Conservation (phyloP, 2,113 vertebrate genomes). For the Sceloporus tristichus region DNA sequence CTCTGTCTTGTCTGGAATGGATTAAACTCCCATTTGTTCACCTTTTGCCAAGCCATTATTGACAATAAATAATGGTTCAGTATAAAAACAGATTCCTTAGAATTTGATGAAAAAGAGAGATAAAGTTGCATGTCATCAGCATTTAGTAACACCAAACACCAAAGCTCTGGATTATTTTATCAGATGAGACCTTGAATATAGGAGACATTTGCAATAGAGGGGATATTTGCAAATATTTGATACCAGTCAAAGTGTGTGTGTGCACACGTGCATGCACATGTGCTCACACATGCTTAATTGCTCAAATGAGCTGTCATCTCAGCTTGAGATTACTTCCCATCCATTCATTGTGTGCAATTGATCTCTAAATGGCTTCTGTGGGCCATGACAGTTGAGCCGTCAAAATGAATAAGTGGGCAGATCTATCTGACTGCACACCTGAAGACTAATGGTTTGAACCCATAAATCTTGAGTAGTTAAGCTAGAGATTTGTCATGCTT, state of each 20-base stretch:
- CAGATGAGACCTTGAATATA: too few relatives aligned
- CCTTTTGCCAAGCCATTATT: too few relatives aligned
- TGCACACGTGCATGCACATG: too few relatives aligned
- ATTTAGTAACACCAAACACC: too few relatives aligned
- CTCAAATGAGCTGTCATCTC: not conserved
- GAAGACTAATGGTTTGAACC: not conserved
- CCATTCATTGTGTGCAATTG: not conserved
- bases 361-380: constrained; percentile 1
- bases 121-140: too few relatives aligned
- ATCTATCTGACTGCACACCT: constrained; percentile 4
- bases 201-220: not conserved
- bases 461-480: not conserved
- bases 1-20: too few relatives aligned
- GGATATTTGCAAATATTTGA: not conserved
- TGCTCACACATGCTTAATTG: not conserved
- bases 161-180: not conserved
- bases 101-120: too few relatives aligned
- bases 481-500: not conserved
- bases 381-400: not conserved
- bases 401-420: constrained; percentile 16
- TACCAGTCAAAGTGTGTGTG: not conserved
- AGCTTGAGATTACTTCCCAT: not conserved
- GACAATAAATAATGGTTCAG: too few relatives aligned
- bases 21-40: too few relatives aligned
- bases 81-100: too few relatives aligned